Evolutionary conservation across 1,140 invertebrate species (phyloP), one percentile per base, ranked within the genome.

Genomic region (Aphis craccivora): DNA sequence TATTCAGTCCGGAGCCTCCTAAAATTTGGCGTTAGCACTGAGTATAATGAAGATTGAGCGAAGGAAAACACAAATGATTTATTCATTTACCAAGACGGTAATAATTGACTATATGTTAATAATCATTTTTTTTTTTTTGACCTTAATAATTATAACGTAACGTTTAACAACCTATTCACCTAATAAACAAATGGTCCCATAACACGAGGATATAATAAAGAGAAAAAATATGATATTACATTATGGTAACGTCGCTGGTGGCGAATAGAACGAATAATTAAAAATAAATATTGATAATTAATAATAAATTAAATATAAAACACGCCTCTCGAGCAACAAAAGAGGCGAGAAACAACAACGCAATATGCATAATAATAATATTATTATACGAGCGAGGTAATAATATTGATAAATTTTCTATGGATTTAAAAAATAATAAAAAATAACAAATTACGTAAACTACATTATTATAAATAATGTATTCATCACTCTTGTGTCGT

Each of bases 281-380:
- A 76, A 76, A 76, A 76, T 76, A 76, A 76, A 76, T 51, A 88
- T 35, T 88, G 7, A 40, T 84, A 84, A 30, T 60, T 40, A 37
- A 88, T 88, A 48, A 51, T 51, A 88, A 88, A 87, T 87, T 22
- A 51, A 88, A 88, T 88, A 88, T 51, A 88, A 88, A 51, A 88
- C 35, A 35, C 2, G n/a, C 86, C 45, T 88, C n/a, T 88, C n/a
- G 3, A 88, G 60, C 18, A 18, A 88, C 22, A 30, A 86, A 86
- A 86, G 45, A 88, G 45, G 20, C 30, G 22, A n/a, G 22, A 76
- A 76, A 88, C n/a, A 88, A 88, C 86, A 51, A 86, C 23, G 23
- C n/a, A 22, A 0, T 8, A 83, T 45, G 22, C 4, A 76, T n/a
- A 20, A 35, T 88, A 20, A 35, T 88, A 40, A 40, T 40, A 40